These are phyloP conservation scores for Drosophila emarginata DNA, from an alignment of 2,888 invertebrate genomes.

Conservation along the genomic window DNA sequence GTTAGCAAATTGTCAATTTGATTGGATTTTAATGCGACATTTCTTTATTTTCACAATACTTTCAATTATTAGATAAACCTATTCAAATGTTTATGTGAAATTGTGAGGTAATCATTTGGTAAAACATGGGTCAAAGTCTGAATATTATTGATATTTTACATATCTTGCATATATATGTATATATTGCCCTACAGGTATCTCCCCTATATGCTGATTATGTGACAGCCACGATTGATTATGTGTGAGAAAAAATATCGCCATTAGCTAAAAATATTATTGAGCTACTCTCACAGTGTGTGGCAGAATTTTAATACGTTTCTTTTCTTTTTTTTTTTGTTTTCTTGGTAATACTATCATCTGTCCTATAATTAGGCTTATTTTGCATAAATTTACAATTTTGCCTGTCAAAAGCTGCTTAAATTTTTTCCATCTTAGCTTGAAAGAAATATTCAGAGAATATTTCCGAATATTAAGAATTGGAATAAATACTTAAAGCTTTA, in stretches of 20 bases:
- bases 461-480: too few relatives aligned
- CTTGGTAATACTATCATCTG: neutral
- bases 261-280: neutral
- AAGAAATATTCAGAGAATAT: too few relatives aligned
- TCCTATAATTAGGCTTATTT: neutral
- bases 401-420: neutral
- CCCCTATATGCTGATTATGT: slow-evolving; percentile 2
- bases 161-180: neutral
- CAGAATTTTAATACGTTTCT: neutral
- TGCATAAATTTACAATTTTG: neutral
- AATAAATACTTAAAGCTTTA: too few relatives aligned
- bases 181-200: neutral
- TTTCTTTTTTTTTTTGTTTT: neutral
- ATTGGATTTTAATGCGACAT: slow-evolving; percentile 48
- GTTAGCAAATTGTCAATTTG: slow-evolving; percentile 61
- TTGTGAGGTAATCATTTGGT: slow-evolving; percentile 34
- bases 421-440: neutral
- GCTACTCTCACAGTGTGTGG: neutral
- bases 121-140: neutral
- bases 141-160: neutral
- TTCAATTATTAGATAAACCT: slow-evolving; percentile 49
- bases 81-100: slow-evolving; percentile 24
- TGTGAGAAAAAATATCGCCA: neutral
- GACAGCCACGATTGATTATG: slow-evolving; percentile 13
- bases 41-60: slow-evolving; percentile 16